These are phyloP conservation scores for Drosophila villosipedis DNA, from an alignment of 2,888 invertebrate species.

Conservation along the genomic window DNA sequence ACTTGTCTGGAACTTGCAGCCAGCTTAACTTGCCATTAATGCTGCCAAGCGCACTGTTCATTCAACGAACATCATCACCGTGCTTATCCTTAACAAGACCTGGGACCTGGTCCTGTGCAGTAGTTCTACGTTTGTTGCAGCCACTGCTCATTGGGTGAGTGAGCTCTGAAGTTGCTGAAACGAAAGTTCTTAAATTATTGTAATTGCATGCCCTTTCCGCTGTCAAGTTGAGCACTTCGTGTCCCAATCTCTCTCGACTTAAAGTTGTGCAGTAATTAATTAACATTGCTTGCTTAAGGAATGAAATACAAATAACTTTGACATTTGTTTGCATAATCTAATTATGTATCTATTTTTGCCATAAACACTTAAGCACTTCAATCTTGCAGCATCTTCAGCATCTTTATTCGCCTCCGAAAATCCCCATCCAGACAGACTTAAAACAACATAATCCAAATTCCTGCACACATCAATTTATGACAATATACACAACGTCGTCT, in stretches of 20 bases:
- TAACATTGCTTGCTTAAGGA: slow-evolving; percentile 75
- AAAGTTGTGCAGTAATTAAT: slow-evolving; percentile 73
- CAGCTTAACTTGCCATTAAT: slow-evolving; percentile 70
- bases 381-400: slow-evolving; percentile 16
- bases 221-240: slow-evolving; percentile 7
- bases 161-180: slow-evolving; percentile 50
- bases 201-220: slow-evolving; percentile 53
- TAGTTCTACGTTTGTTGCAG: slow-evolving; percentile 8
- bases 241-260: slow-evolving; percentile 22
- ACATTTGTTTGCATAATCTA: slow-evolving; percentile 73
- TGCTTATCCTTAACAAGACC: slow-evolving; percentile 2
- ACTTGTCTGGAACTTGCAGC: slow-evolving; percentile 43
- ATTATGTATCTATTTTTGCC: slow-evolving; percentile 66
- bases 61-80: slow-evolving; percentile 28
- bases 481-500: neutral
- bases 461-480: slow-evolving; percentile 3
- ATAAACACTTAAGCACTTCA: slow-evolving; percentile 46
- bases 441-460: slow-evolving; percentile 20
- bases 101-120: slow-evolving; percentile 4
- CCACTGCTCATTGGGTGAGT: slow-evolving; percentile 28
- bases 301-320: slow-evolving; percentile 80
- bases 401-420: slow-evolving; percentile 23
- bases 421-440: slow-evolving; percentile 18
- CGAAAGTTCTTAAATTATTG: slow-evolving; percentile 74
- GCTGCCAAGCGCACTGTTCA: slow-evolving; percentile 33